Evolutionary conservation across 2,888 invertebrate species (phyloP), one percentile per base, ranked within the genome.

Genomic region (Drosophila borborema): DNA sequence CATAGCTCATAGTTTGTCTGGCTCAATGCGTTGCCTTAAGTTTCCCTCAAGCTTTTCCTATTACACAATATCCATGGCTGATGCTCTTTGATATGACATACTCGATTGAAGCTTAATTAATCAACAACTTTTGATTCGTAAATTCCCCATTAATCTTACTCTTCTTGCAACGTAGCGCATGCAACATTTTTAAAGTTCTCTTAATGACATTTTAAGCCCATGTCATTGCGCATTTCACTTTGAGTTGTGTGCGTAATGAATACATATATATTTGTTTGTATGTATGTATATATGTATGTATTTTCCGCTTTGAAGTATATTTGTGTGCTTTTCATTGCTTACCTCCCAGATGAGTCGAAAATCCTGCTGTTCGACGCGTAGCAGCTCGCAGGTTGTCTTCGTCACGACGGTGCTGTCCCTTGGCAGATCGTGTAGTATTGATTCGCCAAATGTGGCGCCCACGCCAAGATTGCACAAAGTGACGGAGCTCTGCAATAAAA

Each of bases 321-420:
- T n/a, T 31, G 28, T 49, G 5, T 49, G 28, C 6, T 31, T 6
- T 31, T 1, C 31, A 1, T 55, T 65, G 90, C 94, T 94, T 93
- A 96, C 96, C 95, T 96, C 96, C 96, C 96, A 96, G 85, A 97
- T 95, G 76, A 96, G 94, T 87, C 95, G 95, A 93, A 97, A 96
- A 93, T 96, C 96, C 86, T 95, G 95, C 91, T 96, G 96, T 91
- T 96, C 96, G 60, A 97, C 96, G 68, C 96, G 94, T 41, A 97
- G 94, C 67, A 97, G 94, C 92, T 96, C 96, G 89, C 96, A 96
- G 77, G 95, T 95, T 79, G 96, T 96, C 90, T 95, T 95, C 55
- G 96, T 96, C 76, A 96, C 94, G 66, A 96, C 95, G 41, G 96
- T 96, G 80, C 95, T 95, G 84, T 96, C 95, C 76, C 96, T 94